Evolutionary conservation across 2,113 vertebrate genomes (phyloP).

Genomic region (Lutjanus erythropterus): DNA sequence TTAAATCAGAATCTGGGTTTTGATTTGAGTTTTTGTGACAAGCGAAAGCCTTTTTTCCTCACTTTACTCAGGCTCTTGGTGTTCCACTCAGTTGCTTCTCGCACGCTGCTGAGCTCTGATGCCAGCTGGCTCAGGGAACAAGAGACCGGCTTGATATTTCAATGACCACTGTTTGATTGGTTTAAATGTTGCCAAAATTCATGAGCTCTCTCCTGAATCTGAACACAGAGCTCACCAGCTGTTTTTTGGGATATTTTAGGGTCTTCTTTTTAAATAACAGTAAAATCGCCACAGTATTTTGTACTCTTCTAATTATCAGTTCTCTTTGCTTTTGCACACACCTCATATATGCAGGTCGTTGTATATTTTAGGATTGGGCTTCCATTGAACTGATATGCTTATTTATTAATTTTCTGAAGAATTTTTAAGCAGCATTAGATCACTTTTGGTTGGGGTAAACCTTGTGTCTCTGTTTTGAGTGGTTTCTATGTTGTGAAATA

Average conservation of each 20-base stretch:
- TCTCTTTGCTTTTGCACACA: background rate
- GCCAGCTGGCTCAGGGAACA: slow-evolving; percentile 4
- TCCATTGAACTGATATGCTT: background rate
- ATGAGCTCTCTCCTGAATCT: background rate
- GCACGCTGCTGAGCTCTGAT: background rate
- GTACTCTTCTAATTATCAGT: background rate
- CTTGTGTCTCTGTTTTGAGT: background rate
- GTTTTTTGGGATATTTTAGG: background rate
- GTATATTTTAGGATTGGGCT: background rate
- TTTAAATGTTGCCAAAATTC: background rate
- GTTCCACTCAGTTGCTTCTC: background rate
- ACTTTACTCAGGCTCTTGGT: background rate
- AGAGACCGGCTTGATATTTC: background rate
- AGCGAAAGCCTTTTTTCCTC: background rate
- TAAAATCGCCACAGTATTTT: background rate
- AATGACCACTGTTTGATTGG: background rate
- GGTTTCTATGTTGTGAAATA: background rate
- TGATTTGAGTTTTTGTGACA: background rate
- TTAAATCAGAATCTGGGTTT: background rate
- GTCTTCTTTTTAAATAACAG: background rate
- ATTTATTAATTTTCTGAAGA: background rate
- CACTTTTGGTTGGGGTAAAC: background rate
- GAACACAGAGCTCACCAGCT: background rate
- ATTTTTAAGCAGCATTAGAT: background rate
- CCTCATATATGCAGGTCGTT: background rate